Evolutionary conservation across 2,888 invertebrate species (phyloP), one percentile per base, ranked within the genome.

Genomic region (Chorisops tibialis): DNA sequence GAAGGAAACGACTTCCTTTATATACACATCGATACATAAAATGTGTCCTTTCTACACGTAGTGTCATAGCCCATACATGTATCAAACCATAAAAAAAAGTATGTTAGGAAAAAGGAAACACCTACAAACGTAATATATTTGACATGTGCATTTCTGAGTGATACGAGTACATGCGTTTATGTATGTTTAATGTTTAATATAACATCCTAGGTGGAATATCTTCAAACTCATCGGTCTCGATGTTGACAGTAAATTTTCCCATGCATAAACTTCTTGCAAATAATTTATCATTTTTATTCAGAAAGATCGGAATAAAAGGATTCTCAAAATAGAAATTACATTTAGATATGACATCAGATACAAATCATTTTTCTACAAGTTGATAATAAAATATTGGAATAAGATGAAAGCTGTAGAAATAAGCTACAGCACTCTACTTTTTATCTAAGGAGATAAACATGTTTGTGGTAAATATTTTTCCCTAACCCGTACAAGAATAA

Each of bases 331-430:
- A 56, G 56, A 56, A 43, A 56, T 45, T 45, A 56, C 56, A 56
- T 56, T 56, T 43, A 56, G 56, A 56, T 56, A 30, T 30, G 45
- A 43, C 43, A 56, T 56, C 56, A 45, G 56, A 56, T 56, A 43
- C 43, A 56, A 43, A 56, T 56, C 56, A 56, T 43, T 56, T 56
- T 56, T 56, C 56, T 56, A 45, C 56, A 56, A 56, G 56, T 56
- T 56, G 24, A 56, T 56, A 56, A 56, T 56, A 56, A 45, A 45
- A 56, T 56, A 56, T 56, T 56, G 21, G 56, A 11, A 14, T 45
- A 30, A n/a, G 43, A 56, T 24, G 43, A 43, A 30, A 7, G 30
- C 30, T 30, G 30, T 30, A 30, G 30, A 7, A 30, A n/a, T n/a
- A n/a, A n/a, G n/a, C n/a, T n/a, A n/a, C n/a, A n/a, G n/a, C n/a